Percentiles rank a stretch among this genome's conserved stretches.
phyloP scores from a whole-genome alignment of 2,888 invertebrate species.

The Amblyjoppa fuscipennis region DNA sequence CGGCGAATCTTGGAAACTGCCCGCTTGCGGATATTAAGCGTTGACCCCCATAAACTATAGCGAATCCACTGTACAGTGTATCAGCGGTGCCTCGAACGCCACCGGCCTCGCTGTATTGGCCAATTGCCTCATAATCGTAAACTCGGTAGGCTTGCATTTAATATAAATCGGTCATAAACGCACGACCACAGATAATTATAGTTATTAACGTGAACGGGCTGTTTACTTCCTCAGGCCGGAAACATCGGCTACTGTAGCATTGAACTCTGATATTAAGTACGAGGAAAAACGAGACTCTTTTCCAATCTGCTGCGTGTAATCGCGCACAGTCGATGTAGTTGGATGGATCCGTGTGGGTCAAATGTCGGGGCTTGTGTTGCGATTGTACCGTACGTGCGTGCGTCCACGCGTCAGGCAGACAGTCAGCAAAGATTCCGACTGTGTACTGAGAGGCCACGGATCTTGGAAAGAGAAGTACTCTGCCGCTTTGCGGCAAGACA shows the following conservation, averaged over 20 bases:
- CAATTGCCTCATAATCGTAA: constrained; percentile 39
- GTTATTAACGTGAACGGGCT: constrained; percentile 24
- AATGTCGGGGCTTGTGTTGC: constrained; percentile 25
- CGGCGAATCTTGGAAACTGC: constrained; percentile 54
- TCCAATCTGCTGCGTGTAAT: not conserved
- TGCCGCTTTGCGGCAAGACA: constrained; percentile 9
- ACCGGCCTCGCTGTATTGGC: constrained; percentile 12
- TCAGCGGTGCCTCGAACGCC: constrained; percentile 1
- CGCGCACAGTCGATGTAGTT: not conserved
- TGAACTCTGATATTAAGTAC: constrained; percentile 61
- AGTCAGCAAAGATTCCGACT: constrained; percentile 16
- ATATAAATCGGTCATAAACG: constrained; percentile 27
- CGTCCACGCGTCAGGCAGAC: not conserved
- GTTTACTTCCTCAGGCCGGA: constrained; percentile 50
- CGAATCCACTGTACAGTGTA: constrained; percentile 7
- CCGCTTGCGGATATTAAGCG: constrained; percentile 59
- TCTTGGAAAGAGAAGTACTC: not conserved
- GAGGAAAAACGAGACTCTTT: constrained; percentile 25
- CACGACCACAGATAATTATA: constrained; percentile 43
- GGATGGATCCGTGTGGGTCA: constrained; percentile 43
- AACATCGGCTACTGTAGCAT: constrained; percentile 56
- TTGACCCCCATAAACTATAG: constrained; percentile 64
- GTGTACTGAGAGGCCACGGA: not conserved
- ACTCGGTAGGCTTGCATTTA: constrained; percentile 22
- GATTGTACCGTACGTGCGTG: constrained; percentile 17